Evolutionary conservation across 2,797 vertebrate genomes (phyloP).

Genomic region (Hylomyscus alleni): DNA sequence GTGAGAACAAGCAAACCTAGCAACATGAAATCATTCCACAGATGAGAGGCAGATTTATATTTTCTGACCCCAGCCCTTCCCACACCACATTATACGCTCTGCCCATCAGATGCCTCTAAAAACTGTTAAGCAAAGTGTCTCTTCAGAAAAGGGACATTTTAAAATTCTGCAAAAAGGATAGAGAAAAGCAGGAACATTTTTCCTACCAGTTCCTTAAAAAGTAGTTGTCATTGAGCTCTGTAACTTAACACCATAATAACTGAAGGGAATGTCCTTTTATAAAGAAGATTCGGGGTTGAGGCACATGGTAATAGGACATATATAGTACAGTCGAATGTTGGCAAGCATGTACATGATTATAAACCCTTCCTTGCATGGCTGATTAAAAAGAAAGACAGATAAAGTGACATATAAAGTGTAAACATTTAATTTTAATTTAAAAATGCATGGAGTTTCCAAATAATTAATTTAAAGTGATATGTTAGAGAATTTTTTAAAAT

Average conservation of each 20-base stretch:
- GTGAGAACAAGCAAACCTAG: neutral
- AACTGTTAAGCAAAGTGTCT: neutral
- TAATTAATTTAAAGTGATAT: neutral
- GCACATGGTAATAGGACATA: neutral
- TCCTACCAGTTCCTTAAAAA: neutral
- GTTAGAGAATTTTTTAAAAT: neutral
- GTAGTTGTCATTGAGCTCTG: neutral
- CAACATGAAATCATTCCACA: neutral
- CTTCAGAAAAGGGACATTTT: neutral
- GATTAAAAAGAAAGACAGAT: neutral
- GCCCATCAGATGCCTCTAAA: neutral
- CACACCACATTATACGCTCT: neutral
- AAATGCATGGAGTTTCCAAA: neutral
- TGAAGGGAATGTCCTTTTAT: neutral
- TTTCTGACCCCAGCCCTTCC: neutral
- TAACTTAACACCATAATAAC: conserved; percentile 29
- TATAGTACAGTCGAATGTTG: too few relatives aligned
- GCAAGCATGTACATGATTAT: neutral
- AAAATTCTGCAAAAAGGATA: neutral
- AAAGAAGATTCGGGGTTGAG: neutral
- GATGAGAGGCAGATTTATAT: neutral
- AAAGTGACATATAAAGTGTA: neutral
- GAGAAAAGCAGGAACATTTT: neutral
- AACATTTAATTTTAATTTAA: conserved; percentile 16
- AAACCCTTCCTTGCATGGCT: neutral